Conservation (phyloP, 2,888 invertebrate genomes). For the Corythucha ciliata region DNA sequence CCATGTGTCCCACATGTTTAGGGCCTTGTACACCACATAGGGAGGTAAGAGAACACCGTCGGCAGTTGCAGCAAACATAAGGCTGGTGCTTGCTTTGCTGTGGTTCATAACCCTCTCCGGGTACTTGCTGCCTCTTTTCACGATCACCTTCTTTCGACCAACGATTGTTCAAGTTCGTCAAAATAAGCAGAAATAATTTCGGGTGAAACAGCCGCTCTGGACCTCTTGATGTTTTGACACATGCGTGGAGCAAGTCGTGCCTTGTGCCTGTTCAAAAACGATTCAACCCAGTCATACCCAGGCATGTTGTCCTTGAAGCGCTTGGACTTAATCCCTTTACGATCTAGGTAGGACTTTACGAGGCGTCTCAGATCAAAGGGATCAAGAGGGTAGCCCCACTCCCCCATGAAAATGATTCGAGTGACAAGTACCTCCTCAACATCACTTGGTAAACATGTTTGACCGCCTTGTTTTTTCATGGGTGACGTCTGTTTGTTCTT, state of each 20-base stretch:
- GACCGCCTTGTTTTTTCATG: no score
- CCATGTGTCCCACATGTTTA: conserved; percentile 38
- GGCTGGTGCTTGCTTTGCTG: conserved; percentile 24
- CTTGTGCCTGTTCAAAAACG: neutral
- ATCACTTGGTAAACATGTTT: conserved; percentile 25
- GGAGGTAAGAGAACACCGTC: conserved; percentile 29
- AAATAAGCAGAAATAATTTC: conserved; percentile 8
- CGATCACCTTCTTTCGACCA: conserved; percentile 22
- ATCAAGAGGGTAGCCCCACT: conserved; percentile 36
- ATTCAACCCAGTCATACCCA: conserved; percentile 1
- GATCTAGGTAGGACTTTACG: no score
- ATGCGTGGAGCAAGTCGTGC: neutral
- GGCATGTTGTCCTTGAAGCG: neutral
- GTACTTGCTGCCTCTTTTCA: conserved; percentile 31
- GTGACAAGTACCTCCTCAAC: conserved; percentile 34
- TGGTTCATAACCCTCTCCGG: conserved; percentile 31
- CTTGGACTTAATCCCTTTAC: conserved; percentile 1
- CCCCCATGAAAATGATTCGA: conserved; percentile 28
- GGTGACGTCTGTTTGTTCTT: no score
- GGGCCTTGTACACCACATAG: conserved; percentile 31
- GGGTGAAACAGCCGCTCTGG: conserved; percentile 4
- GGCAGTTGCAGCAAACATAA: conserved; percentile 31
- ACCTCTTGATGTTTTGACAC: conserved; percentile 4
- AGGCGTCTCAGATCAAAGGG: no score
- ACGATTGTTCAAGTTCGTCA: no score